These are phyloP conservation scores for Actinemys pallida DNA, from an alignment of 2,113 vertebrate species.

Conservation along the genomic window DNA sequence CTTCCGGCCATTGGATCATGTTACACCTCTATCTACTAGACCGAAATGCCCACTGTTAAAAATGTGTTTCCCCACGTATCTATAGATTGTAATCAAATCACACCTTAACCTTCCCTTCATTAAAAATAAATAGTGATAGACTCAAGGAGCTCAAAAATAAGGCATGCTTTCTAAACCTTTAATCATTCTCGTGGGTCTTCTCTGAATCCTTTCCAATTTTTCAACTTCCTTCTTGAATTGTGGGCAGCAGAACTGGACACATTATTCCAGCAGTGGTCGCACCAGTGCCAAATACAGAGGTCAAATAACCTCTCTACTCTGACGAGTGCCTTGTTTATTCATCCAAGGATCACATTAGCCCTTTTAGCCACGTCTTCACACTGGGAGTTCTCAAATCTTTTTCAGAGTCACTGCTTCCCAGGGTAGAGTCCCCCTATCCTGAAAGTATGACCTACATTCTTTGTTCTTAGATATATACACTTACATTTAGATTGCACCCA, in stretches of 20 bases:
- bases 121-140: not conserved
- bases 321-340: not conserved
- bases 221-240: not conserved
- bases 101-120: not conserved
- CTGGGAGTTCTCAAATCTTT: not conserved
- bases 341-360: no score
- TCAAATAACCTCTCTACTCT: not conserved
- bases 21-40: not conserved
- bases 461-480: no score
- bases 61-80: not conserved
- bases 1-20: not conserved
- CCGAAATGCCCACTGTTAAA: not conserved
- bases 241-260: not conserved
- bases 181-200: no score
- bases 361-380: not conserved
- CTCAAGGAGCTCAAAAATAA: no score
- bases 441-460: no score
- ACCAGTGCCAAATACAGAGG: not conserved
- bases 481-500: not conserved
- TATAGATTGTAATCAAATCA: not conserved
- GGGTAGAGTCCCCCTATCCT: no score
- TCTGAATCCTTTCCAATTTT: no score
- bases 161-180: no score
- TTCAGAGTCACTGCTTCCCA: not conserved
- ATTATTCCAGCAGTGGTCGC: not conserved